phyloP scores from a whole-genome alignment of 2,888 invertebrate genomes.

The Eristalinus sepulchralis region DNA sequence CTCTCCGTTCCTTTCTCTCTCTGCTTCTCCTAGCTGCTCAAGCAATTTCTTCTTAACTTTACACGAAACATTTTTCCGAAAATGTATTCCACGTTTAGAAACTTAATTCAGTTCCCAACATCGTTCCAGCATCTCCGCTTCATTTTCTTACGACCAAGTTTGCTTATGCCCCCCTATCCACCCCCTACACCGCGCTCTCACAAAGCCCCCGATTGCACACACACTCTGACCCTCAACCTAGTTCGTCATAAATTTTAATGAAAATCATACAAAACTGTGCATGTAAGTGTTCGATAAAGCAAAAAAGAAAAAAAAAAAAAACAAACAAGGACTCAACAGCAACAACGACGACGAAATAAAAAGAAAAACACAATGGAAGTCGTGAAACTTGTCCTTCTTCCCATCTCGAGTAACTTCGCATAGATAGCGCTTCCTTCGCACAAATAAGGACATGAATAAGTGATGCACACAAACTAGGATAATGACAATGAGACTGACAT shows the following conservation, averaged over 20 bases:
- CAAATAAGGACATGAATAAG: conserved; percentile 21
- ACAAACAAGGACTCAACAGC: not conserved
- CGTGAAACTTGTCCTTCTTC: not conserved
- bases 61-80: not conserved
- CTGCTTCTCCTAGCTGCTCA: not conserved
- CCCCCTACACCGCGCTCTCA: not conserved
- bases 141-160: not conserved
- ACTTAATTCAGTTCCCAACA: not conserved
- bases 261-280: not conserved
- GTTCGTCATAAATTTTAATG: not conserved
- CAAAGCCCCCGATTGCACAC: not conserved
- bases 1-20: no score
- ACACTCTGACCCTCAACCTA: not conserved
- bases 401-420: conserved; percentile 1
- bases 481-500: conserved; percentile 59
- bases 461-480: conserved; percentile 27
- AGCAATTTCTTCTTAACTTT: no score
- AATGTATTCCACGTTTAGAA: not conserved
- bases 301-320: not conserved
- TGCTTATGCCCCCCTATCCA: not conserved
- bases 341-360: not conserved
- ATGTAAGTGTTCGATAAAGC: not conserved
- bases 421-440: conserved; percentile 1
- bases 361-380: not conserved
- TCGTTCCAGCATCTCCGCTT: no score